Conservation (phyloP, 2,888 invertebrate genomes). For the Piscicola geometra region DNA sequence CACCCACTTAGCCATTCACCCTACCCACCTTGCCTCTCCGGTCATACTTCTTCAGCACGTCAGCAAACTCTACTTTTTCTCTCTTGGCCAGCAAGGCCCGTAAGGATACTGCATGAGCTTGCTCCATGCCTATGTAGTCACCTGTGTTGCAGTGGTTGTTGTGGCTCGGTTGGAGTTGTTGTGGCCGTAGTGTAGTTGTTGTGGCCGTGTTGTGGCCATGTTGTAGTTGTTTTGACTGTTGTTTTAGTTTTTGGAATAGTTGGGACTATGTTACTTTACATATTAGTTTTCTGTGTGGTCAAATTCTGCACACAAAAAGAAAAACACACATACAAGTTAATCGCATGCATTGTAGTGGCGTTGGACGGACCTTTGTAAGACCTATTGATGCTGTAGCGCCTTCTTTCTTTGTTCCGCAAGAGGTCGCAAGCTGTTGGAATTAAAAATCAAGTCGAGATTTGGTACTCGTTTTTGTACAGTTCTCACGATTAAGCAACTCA, state of each 20-base stretch:
- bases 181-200: too few species aligned
- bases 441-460: too few species aligned
- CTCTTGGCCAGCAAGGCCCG: constrained; percentile 60
- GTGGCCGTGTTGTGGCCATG: neutral
- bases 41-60: constrained; percentile 66
- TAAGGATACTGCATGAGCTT: constrained; percentile 59
- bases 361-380: constrained; percentile 60
- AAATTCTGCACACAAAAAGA: neutral
- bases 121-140: constrained; percentile 67
- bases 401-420: constrained; percentile 61
- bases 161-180: neutral
- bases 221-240: neutral
- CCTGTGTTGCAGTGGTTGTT: constrained; percentile 53
- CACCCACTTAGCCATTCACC: neutral
- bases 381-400: constrained; percentile 64
- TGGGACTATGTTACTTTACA: neutral
- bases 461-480: too few species aligned
- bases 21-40: constrained; percentile 63
- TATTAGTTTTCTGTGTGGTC: neutral
- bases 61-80: constrained; percentile 66
- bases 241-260: neutral
- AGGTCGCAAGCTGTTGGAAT: constrained; percentile 58
- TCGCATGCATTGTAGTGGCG: neutral
- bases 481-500: too few species aligned
- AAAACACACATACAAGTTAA: neutral